Evolutionary conservation across 2,113 vertebrate genomes (phyloP).

Genomic region (Casuarius casuarius): DNA sequence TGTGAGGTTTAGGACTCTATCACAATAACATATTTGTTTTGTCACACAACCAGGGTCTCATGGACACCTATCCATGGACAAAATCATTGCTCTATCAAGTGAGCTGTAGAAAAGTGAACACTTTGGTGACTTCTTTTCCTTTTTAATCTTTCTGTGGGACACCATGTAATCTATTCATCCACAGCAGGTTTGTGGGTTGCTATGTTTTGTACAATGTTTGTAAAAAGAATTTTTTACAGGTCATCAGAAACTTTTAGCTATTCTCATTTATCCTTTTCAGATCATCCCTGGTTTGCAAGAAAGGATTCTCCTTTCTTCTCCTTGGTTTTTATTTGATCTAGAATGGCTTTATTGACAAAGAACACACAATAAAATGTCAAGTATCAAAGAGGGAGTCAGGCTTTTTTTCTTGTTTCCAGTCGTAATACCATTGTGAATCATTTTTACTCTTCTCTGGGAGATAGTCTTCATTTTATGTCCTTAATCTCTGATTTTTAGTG

Average conservation of each 20-base stretch:
- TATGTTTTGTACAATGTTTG: not conserved
- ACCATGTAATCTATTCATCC: too few relatives aligned
- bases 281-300: not conserved
- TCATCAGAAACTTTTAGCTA: not conserved
- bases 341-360: not conserved
- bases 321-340: not conserved
- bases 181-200: not conserved
- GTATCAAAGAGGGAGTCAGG: not conserved
- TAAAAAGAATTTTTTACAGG: not conserved
- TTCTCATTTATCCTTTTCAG: not conserved
- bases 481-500: not conserved
- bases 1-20: fast-evolving
- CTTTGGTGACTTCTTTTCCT: too few relatives aligned
- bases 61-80: not conserved
- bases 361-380: not conserved
- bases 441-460: not conserved
- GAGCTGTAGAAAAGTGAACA: not conserved
- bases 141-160: fast-evolving
- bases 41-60: not conserved
- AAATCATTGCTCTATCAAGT: not conserved
- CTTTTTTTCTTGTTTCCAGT: not conserved
- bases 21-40: not conserved
- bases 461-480: not conserved
- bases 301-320: not conserved
- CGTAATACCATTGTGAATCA: not conserved